phyloP scores from a whole-genome alignment of 2,113 vertebrate species.

The Bubo blakistoni region DNA sequence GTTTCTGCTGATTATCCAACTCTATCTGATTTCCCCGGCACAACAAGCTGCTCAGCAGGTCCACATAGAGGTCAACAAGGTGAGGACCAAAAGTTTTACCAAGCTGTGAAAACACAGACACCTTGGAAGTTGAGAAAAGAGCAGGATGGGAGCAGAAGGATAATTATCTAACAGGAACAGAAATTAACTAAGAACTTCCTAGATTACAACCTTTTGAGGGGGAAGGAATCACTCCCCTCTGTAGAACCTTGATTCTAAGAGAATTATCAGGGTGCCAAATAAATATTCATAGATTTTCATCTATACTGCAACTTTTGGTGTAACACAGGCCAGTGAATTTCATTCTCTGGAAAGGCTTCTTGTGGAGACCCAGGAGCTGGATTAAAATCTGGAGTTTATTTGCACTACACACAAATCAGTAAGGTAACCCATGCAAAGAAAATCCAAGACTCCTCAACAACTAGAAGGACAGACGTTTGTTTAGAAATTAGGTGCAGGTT shows the following conservation, averaged over 20 bases:
- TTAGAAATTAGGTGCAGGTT: not conserved
- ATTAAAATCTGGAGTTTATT: not conserved
- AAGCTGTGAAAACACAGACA: conserved; percentile 65
- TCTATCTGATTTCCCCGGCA: conserved; percentile 56
- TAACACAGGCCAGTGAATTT: not conserved
- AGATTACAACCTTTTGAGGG: not conserved
- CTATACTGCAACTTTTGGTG: not conserved
- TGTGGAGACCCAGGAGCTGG: not conserved
- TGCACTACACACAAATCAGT: not conserved
- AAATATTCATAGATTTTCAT: not conserved
- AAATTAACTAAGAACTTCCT: not conserved
- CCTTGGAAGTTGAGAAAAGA: not conserved
- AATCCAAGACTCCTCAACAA: not conserved
- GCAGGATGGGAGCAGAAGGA: not conserved
- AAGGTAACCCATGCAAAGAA: not conserved
- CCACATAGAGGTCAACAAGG: conserved; percentile 71
- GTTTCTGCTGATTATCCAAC: not conserved
- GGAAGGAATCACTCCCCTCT: not conserved
- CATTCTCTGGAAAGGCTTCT: not conserved
- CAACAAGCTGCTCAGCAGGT: conserved; percentile 75
- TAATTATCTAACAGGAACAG: not conserved
- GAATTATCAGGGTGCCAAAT: not conserved
- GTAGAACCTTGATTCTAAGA: not conserved
- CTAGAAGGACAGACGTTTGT: not conserved
- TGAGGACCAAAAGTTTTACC: conserved; percentile 65